These are phyloP conservation scores for Zaprionus inermis DNA, from an alignment of 1,140 invertebrate species.

Conservation along the genomic window DNA sequence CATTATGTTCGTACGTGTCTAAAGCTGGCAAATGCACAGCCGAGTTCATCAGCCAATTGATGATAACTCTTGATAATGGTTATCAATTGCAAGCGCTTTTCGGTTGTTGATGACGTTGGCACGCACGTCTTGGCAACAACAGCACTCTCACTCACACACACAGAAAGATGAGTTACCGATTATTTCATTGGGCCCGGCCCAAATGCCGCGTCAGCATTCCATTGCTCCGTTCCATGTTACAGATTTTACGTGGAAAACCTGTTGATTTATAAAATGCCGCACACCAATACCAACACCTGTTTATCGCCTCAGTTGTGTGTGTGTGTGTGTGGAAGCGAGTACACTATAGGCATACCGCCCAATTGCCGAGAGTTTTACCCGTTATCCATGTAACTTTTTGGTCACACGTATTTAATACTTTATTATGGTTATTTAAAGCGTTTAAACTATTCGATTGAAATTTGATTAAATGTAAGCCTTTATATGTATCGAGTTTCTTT, in stretches of 20 bases:
- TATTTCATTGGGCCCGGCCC: slow-evolving; percentile 8
- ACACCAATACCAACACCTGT: slow-evolving; percentile 36
- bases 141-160: slow-evolving; percentile 4
- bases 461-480: neutral
- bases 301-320: neutral
- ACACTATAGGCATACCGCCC: slow-evolving; percentile 24
- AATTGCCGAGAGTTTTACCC: neutral
- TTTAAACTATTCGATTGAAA: neutral
- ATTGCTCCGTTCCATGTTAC: slow-evolving; percentile 25
- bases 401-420: neutral
- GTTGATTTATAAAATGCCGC: slow-evolving; percentile 46
- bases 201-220: slow-evolving; percentile 50
- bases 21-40: slow-evolving; percentile 2
- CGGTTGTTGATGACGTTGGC: slow-evolving; percentile 61
- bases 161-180: slow-evolving; percentile 1
- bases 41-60: neutral
- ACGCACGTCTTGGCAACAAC: slow-evolving; percentile 24
- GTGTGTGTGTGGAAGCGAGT: slow-evolving; percentile 26
- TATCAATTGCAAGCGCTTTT: slow-evolving; percentile 21
- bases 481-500: too few relatives aligned
- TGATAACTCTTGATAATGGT: slow-evolving; percentile 47
- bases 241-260: slow-evolving; percentile 55
- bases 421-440: neutral
- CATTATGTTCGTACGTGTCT: slow-evolving; percentile 4
- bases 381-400: slow-evolving; percentile 14